Conservation (phyloP, 2,888 invertebrate genomes). For the Holacanthella duospinosa region DNA sequence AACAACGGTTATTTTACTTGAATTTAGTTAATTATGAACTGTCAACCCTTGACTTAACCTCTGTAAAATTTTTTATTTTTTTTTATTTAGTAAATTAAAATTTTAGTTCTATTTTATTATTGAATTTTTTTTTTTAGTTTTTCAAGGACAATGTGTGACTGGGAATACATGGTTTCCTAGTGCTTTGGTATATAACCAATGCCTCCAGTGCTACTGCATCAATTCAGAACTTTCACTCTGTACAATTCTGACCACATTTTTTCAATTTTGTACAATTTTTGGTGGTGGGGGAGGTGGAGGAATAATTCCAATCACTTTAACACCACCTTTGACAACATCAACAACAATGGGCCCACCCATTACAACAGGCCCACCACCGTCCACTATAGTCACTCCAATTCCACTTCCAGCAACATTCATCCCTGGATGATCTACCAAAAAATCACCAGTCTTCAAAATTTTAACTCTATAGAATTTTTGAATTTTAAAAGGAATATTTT, state of each 20-base stretch:
- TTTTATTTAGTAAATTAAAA: not conserved
- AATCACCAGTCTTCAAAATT: too few species aligned
- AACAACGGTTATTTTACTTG: too few species aligned
- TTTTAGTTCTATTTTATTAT: not conserved
- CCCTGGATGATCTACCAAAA: not conserved
- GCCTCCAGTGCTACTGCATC: not conserved
- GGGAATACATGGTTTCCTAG: not conserved
- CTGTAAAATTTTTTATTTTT: too few species aligned
- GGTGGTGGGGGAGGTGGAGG: not conserved
- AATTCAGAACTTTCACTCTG: not conserved
- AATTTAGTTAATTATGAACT: too few species aligned
- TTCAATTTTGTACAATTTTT: not conserved
- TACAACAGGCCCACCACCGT: not conserved
- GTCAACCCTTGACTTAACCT: too few species aligned
- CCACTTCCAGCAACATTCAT: not conserved
- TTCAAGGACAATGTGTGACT: not conserved
- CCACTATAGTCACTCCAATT: not conserved
- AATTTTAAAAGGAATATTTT: not conserved
- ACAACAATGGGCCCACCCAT: not conserved
- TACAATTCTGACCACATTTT: not conserved
- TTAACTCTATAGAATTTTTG: not conserved
- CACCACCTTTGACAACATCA: not conserved
- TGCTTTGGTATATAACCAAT: not conserved
- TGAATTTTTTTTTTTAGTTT: not conserved
- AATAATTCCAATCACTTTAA: not conserved